These are phyloP conservation scores for Amblyteles armatorius DNA, from an alignment of 2,888 invertebrate species.

Conservation along the genomic window DNA sequence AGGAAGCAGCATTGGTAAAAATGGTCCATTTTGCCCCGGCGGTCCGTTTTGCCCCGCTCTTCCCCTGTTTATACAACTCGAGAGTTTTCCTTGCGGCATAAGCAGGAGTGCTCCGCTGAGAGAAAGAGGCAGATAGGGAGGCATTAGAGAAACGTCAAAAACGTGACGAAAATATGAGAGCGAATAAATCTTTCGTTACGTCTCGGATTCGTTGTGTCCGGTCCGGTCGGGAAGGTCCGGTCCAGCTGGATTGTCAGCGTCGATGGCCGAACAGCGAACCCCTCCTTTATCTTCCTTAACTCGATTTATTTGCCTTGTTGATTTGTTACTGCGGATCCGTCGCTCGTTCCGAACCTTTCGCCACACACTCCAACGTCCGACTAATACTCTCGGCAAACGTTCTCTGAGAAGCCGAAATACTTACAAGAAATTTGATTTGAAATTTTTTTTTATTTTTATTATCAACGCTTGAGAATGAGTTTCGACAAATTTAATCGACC, in stretches of 20 bases:
- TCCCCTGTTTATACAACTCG: neutral
- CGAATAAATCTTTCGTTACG: conserved; percentile 66
- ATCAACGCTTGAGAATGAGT: too few species aligned
- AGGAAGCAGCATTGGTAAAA: too few species aligned
- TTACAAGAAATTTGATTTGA: too few species aligned
- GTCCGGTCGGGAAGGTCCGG: conserved; percentile 60
- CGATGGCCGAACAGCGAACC: conserved; percentile 38
- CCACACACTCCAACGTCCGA: conserved; percentile 32
- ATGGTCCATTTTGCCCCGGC: too few species aligned
- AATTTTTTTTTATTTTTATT: too few species aligned
- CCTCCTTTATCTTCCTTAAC: conserved; percentile 65
- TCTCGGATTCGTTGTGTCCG: conserved; percentile 48
- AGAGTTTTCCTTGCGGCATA: conserved; percentile 56
- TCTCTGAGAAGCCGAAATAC: neutral
- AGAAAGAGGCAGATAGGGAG: conserved; percentile 4
- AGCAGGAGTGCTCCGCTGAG: conserved; percentile 48
- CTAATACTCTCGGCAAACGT: conserved; percentile 57
- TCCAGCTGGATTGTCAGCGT: conserved; percentile 48
- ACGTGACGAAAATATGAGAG: conserved; percentile 70
- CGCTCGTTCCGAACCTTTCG: conserved; percentile 48
- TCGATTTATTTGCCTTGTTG: conserved; percentile 69
- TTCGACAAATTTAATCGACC: too few species aligned
- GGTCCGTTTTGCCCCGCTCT: conserved; percentile 24
- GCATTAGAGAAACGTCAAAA: conserved; percentile 68
- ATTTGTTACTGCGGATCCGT: conserved; percentile 63